Conservation (phyloP, 2,113 vertebrate genomes). For the Crocuta crocuta region DNA sequence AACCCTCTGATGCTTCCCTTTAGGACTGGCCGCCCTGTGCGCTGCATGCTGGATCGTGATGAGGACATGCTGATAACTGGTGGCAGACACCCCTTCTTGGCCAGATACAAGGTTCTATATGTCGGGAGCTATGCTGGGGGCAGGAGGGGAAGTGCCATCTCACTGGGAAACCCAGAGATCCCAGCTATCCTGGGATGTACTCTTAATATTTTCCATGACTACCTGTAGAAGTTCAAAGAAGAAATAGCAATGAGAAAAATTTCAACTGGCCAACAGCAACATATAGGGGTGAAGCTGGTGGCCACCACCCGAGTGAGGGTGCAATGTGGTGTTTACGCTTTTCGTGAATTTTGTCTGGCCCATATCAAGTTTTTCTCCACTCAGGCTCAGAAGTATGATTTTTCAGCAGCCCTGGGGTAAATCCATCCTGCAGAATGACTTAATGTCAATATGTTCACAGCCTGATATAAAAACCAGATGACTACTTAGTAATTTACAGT, state of each 20-base stretch:
- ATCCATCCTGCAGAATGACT: background rate
- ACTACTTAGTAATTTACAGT: background rate
- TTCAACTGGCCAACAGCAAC: background rate
- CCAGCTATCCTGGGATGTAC: background rate
- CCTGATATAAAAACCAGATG: background rate
- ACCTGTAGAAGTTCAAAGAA: background rate
- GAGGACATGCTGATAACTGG: slow-evolving; percentile 98
- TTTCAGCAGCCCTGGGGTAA: background rate
- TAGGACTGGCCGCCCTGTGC: slow-evolving; percentile 92
- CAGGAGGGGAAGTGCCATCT: background rate
- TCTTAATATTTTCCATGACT: background rate
- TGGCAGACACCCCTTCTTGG: slow-evolving; percentile 95
- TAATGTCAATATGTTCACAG: background rate
- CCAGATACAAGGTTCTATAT: slow-evolving; percentile 92
- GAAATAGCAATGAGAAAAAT: background rate
- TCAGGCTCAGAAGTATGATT: background rate
- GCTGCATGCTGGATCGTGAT: slow-evolving; percentile 97
- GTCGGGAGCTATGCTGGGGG: background rate
- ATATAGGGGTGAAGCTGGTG: background rate
- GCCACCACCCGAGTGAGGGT: background rate
- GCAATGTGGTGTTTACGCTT: rapidly evolving
- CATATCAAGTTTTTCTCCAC: background rate
- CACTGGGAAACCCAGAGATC: background rate
- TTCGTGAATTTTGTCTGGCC: background rate
- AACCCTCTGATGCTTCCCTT: background rate